Base-by-base conservation (phyloP, 2,113 vertebrate genomes). In the Octodon degus region DNA sequence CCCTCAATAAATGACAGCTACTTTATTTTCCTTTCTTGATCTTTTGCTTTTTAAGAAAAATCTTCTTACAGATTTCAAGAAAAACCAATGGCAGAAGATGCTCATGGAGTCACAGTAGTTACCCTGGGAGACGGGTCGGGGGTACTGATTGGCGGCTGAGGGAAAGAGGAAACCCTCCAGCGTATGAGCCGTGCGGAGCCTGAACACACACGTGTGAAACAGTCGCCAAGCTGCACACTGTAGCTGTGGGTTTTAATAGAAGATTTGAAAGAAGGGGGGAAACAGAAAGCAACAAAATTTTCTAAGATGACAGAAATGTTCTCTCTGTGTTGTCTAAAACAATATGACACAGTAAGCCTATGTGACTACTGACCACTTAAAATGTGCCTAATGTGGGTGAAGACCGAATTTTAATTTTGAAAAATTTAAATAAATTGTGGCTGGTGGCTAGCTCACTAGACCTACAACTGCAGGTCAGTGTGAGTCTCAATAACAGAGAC, bases 291-390 rank as follows among this genome's bases (percentile, higher is more conserved):
- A 43, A 13, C 3, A 30, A 37, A 43, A n/a, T n/a, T 8, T 62
- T 22, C 74, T 58, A 53, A 79, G 43, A 68, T 9, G 7, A 65
- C 0, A 9, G 53, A 79, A 81, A 12, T 32, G 11, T 7, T 47
- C 70, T 37, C 65, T 58, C 47, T 25, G 14, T 9, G 5, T n/a
- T 32, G 5, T 47, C 32, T 55, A 1, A 7, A 12, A 0, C 62
- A 1, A 8, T 16, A 0, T 4, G 22, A 50, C 0, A 11, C 58
- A 12, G 65, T 4, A 40, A 47, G 17, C 63, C 14, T 0, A 11
- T 6, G 40, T 27, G 32, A 58, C 65, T 40, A 2, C 0, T 25
- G 27, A 62, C 13, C 24, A 40, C 37, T 11, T 40, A 4, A 50
- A 90, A 43, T 6, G 10, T 5, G 13, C 24, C 37, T 40, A 83